Evolutionary conservation across 64 coral and sea anemone genomes (phyloP), one percentile per base, ranked within the genome.

Genomic region (Platygyra sinensis): DNA sequence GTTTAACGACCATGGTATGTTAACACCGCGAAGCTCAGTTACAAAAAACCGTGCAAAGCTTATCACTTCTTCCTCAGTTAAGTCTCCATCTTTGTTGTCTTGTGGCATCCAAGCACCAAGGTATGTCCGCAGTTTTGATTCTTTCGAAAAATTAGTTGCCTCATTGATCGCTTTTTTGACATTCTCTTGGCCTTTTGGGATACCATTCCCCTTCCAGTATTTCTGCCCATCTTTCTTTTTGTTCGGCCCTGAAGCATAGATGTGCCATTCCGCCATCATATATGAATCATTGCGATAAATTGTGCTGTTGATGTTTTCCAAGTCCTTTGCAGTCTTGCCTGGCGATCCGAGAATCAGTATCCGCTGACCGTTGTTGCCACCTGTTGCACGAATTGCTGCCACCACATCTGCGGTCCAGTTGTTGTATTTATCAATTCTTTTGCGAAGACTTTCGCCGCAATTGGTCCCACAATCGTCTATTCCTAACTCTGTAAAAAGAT

Each of bases 21-120:
- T 80, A 10, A 72, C 74, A 20, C 64, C 82, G 22, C 72, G 30
- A 10, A 95, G 83, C 57, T 91, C 33, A 6, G 19, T 51, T 11
- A 87, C 84, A 88, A 88, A 95, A 67, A 76, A 95, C 2, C 38
- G 52, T 13, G 75, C 93, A 88, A 95, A 91, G 22, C 65, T 75
- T 31, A 91, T 87, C 5, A 91, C 89, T 65, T 91, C 89, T 2
- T 60, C 17, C 24, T 91, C 50, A 27, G 24, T 89, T 15, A 94
- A 74, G 14, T 25, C 27, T 30, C 90, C 91, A 27, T 72, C 50
- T 0, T 82, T 30, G 73, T 96, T 96, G 27, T 96, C 91, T 52
- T 38, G 39, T 28, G 95, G 87, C 91, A 93, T 96, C 95, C 95
- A 96, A 10, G 95, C 95, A 42, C 88, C 91, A 67, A 96, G 72